Evolutionary conservation across 2,888 invertebrate genomes (phyloP).

Genomic region (Strigamia transsilvanica): DNA sequence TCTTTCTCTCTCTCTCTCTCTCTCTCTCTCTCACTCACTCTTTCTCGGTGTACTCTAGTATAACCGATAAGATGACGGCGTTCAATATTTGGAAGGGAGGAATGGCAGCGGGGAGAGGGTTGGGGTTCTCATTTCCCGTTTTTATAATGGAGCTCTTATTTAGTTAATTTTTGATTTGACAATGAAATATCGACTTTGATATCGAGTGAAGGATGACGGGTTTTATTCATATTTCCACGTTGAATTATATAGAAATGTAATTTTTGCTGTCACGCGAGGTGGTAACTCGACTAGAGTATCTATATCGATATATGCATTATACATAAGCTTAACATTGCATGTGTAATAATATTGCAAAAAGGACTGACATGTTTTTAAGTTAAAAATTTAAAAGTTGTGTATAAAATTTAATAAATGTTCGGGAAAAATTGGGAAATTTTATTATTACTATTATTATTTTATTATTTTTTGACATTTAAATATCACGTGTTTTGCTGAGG

Average conservation of each 20-base stretch:
- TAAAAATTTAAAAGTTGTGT: background rate
- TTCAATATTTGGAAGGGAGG: constrained; percentile 36
- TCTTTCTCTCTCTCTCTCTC: background rate
- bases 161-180: constrained; percentile 41
- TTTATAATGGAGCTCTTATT: constrained; percentile 29
- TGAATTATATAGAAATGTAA: background rate
- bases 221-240: background rate
- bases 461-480: background rate
- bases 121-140: constrained; percentile 23
- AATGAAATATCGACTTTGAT: constrained; percentile 25
- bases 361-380: background rate
- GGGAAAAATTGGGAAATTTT: too few relatives aligned
- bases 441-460: too few relatives aligned
- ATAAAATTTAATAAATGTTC: background rate
- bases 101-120: background rate
- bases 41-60: background rate
- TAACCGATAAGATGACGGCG: constrained; percentile 18
- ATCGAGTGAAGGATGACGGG: background rate
- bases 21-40: background rate
- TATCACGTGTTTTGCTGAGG: background rate
- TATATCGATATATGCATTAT: constrained; percentile 8
- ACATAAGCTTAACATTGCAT: background rate
- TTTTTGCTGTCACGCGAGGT: background rate
- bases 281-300: background rate
- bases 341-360: background rate